A percentile compares a stretch with the other conserved stretches of the same genome.
phyloP scores from a whole-genome alignment of 2,888 invertebrate species.

The Hesperia comma region DNA sequence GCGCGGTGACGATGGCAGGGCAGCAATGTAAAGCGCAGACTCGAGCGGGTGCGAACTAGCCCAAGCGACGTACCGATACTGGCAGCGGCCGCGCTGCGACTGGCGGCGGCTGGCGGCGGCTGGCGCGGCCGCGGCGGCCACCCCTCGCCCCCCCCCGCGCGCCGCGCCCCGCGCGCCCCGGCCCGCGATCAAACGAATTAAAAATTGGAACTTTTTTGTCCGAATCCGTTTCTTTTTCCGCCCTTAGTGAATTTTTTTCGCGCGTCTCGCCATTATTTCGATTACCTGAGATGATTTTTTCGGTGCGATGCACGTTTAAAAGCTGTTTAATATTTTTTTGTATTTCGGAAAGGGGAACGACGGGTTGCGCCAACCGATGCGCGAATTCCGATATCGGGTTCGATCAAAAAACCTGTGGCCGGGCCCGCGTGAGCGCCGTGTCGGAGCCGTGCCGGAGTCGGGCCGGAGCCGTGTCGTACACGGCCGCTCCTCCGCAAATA shows the following conservation, averaged over 20 bases:
- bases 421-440: neutral
- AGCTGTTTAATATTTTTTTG: conserved; percentile 81
- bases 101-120: conserved; percentile 39
- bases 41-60: conserved; percentile 20
- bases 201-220: conserved; percentile 77
- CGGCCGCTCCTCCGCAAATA: conserved; percentile 28
- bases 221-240: conserved; percentile 82
- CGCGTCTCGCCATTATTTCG: conserved; percentile 78
- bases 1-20: conserved; percentile 18
- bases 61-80: neutral
- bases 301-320: conserved; percentile 76
- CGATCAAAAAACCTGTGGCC: conserved; percentile 57
- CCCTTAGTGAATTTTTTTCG: conserved; percentile 83
- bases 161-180: conserved; percentile 46
- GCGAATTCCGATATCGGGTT: conserved; percentile 80
- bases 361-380: conserved; percentile 76
- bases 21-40: conserved; percentile 8
- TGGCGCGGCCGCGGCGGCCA: conserved; percentile 41
- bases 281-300: conserved; percentile 80
- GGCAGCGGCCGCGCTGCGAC: conserved; percentile 30
- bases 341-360: conserved; percentile 71
- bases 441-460: conserved; percentile 10
- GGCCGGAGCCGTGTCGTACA: conserved; percentile 3
- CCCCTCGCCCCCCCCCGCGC: conserved; percentile 32
- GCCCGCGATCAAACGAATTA: conserved; percentile 70